Evolutionary conservation across 2,113 vertebrate species (phyloP).

Genomic region (Coreoperca whiteheadi): DNA sequence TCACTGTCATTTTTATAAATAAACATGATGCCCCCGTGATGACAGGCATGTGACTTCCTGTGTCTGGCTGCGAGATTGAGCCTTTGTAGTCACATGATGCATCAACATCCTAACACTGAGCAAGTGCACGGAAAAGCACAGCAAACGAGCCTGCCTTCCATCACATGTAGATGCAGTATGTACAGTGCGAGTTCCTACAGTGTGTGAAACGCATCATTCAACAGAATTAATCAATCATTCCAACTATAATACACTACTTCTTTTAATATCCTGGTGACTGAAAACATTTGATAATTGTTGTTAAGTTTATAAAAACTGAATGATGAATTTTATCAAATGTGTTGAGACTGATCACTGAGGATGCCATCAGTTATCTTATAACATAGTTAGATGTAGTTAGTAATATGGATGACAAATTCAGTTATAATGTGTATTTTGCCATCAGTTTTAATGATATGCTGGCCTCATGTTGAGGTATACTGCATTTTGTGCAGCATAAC

Average conservation of each 20-base stretch:
- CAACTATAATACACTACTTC: background rate
- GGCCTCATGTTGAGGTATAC: background rate
- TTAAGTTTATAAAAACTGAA: background rate
- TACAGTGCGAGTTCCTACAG: background rate
- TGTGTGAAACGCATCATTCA: conserved; percentile 13
- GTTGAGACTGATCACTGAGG: background rate
- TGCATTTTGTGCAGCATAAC: background rate
- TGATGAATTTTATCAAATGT: background rate
- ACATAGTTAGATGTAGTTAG: too few species aligned
- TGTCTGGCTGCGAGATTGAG: conserved; percentile 68
- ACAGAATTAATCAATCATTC: background rate
- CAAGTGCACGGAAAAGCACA: conserved; percentile 27
- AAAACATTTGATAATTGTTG: background rate
- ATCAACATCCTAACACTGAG: conserved; percentile 52
- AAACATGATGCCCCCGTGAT: conserved; percentile 68
- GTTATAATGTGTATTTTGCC: background rate
- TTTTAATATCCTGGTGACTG: background rate
- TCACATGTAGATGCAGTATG: background rate
- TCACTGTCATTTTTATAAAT: conserved; percentile 73
- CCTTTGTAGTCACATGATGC: conserved; percentile 76
- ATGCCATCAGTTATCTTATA: too few species aligned
- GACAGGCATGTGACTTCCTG: conserved; percentile 82
- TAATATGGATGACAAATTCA: background rate
- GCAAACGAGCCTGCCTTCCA: background rate
- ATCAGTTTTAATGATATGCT: background rate